Evolutionary conservation across 2,113 vertebrate species (phyloP).

Genomic region (Murina feae): DNA sequence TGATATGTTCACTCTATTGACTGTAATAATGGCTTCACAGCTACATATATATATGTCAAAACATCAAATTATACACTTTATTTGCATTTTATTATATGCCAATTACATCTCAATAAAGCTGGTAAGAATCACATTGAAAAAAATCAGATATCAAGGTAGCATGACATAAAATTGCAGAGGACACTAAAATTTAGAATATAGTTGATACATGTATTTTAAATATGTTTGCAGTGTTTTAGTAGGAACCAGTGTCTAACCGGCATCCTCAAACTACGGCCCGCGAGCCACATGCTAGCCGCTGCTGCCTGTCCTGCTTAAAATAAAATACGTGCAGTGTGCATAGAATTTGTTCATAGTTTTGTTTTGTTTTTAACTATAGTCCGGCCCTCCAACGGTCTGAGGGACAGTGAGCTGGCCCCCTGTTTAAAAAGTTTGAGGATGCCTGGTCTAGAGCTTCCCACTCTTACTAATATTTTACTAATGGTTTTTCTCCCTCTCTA

Average conservation of each 20-base stretch:
- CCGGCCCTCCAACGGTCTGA: too few species aligned
- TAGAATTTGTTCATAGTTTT: too few species aligned
- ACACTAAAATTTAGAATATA: background rate
- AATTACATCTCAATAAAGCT: background rate
- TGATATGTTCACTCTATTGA: background rate
- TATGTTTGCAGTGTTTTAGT: background rate
- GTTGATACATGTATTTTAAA: background rate
- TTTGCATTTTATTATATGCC: background rate
- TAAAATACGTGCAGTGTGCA: too few species aligned
- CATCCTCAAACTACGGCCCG: too few species aligned
- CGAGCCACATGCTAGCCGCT: too few species aligned
- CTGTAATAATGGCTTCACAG: background rate
- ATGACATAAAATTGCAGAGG: constrained; percentile 5
- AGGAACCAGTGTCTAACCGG: background rate
- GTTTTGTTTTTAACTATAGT: too few species aligned
- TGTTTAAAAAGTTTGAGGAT: too few species aligned
- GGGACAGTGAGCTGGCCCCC: too few species aligned
- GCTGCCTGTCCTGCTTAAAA: too few species aligned
- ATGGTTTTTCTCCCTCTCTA: background rate
- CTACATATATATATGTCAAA: background rate
- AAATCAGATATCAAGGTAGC: background rate
- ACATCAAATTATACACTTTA: background rate
- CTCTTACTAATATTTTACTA: background rate
- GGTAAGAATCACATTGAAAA: background rate
- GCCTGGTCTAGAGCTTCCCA: background rate